phyloP scores from a whole-genome alignment of 2,888 invertebrate genomes.

The Synanthedon tipuliformis region DNA sequence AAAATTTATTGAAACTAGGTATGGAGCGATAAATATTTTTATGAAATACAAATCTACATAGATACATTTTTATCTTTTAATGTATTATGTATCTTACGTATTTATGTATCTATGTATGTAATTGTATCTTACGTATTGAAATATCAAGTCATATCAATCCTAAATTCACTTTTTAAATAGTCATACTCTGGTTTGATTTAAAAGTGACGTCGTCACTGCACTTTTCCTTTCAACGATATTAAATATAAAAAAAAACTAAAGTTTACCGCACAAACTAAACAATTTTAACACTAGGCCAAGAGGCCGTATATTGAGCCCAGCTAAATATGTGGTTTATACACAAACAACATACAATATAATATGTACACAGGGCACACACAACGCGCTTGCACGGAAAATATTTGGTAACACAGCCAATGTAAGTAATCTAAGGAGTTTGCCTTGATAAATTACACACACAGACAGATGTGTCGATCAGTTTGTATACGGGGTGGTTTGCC shows the following conservation, averaged over 20 bases:
- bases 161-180: too few relatives aligned
- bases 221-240: conserved; percentile 1
- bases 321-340: conserved; percentile 57
- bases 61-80: too few relatives aligned
- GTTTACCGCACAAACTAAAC: neutral
- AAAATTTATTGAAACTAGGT: too few relatives aligned
- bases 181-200: too few relatives aligned
- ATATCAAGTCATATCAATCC: too few relatives aligned
- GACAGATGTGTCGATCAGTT: neutral
- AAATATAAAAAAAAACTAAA: conserved; percentile 2
- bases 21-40: too few relatives aligned
- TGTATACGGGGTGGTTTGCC: neutral
- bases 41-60: too few relatives aligned
- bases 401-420: conserved; percentile 60
- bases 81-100: too few relatives aligned
- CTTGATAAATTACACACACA: conserved; percentile 55
- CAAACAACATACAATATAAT: conserved; percentile 33
- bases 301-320: conserved; percentile 40
- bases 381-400: conserved; percentile 58
- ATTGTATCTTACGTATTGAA: too few relatives aligned
- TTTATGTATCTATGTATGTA: too few relatives aligned
- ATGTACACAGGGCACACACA: conserved; percentile 47
- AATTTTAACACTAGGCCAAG: conserved; percentile 10
- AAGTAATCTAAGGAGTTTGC: conserved; percentile 61
- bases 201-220: too few relatives aligned